A percentile compares a stretch with the other conserved stretches of the same genome.
phyloP scores from a whole-genome alignment of 2,113 vertebrate genomes.

The Python bivittatus region DNA sequence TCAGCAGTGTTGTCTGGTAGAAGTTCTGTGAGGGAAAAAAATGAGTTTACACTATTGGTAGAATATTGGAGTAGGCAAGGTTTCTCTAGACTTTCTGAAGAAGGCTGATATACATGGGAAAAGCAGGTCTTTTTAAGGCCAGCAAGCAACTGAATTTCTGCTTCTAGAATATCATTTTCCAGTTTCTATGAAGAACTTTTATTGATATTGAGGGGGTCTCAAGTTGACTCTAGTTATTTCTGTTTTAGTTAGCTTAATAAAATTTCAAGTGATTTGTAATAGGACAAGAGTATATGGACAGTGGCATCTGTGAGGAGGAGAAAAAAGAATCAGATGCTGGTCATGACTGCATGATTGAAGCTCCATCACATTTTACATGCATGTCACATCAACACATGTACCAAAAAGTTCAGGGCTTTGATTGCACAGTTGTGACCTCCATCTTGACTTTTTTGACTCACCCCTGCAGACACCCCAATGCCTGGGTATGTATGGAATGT shows the following conservation, averaged over 20 bases:
- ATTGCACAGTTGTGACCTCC: neutral
- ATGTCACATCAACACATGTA: neutral
- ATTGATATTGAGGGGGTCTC: neutral
- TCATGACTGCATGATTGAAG: neutral
- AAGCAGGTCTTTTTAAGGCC: neutral
- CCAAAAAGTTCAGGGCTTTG: neutral
- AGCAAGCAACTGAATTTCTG: constrained; percentile 3
- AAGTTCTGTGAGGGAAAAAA: neutral
- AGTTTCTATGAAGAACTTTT: neutral
- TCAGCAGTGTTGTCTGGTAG: neutral
- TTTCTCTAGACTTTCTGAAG: neutral
- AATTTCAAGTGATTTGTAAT: neutral
- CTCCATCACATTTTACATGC: neutral
- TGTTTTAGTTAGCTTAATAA: neutral
- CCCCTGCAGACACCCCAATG: neutral
- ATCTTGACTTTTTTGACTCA: neutral
- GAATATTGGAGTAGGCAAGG: neutral
- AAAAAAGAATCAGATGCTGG: neutral
- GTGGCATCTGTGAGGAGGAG: neutral
- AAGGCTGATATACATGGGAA: neutral
- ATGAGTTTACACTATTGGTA: neutral
- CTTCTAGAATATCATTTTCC: neutral
- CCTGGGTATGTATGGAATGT: neutral
- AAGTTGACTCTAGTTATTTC: neutral
- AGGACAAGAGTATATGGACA: neutral